Percentiles rank a stretch among this genome's conserved stretches.
These are phyloP conservation scores for Mesochorus sp. DNA, from an alignment of 2,888 invertebrate species.

Conservation along the genomic window DNA sequence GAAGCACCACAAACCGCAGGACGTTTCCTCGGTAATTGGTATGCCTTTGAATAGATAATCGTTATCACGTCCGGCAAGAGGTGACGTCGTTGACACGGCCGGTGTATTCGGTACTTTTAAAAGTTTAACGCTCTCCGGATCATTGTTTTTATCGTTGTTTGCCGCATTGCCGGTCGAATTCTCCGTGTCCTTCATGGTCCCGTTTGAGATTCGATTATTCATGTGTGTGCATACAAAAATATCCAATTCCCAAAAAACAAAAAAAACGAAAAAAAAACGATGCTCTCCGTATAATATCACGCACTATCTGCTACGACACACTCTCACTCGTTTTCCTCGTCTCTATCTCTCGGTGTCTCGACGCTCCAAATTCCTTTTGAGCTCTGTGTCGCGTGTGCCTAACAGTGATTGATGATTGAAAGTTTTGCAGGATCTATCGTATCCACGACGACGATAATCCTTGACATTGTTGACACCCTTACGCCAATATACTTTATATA, in stretches of 20 bases:
- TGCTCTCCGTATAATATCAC: neutral
- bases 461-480: constrained; percentile 42
- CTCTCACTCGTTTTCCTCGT: neutral
- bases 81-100: constrained; percentile 69
- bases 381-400: neutral
- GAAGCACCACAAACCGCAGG: constrained; percentile 86
- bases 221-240: constrained; percentile 39
- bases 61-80: constrained; percentile 69
- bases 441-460: constrained; percentile 17
- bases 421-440: constrained; percentile 32
- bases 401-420: constrained; percentile 3
- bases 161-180: constrained; percentile 66
- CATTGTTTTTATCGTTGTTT: constrained; percentile 74
- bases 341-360: neutral
- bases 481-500: no score
- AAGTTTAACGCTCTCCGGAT: constrained; percentile 76
- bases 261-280: neutral
- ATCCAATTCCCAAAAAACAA: constrained; percentile 2
- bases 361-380: neutral
- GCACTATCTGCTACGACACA: neutral
- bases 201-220: constrained; percentile 52
- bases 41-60: constrained; percentile 83
- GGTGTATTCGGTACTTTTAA: constrained; percentile 72
- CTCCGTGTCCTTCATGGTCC: constrained; percentile 70
- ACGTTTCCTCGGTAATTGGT: constrained; percentile 85